phyloP scores from a whole-genome alignment of 2,113 vertebrate genomes.

The Phylloscopus trochilus region DNA sequence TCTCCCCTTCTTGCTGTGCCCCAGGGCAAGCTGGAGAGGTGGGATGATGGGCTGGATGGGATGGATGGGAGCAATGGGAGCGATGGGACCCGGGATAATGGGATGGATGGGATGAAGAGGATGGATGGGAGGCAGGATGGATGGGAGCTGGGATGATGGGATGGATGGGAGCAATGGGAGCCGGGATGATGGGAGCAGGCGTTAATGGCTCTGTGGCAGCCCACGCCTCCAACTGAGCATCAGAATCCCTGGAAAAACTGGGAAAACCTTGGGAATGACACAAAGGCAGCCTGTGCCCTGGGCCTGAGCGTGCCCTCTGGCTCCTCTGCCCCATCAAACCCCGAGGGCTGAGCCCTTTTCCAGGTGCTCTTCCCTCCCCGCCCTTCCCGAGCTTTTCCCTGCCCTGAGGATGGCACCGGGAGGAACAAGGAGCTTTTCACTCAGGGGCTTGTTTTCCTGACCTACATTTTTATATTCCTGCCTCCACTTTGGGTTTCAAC shows the following conservation, averaged over 20 bases:
- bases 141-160: no score
- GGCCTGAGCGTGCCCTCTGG: neutral
- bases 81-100: no score
- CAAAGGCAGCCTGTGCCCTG: neutral
- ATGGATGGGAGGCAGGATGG: no score
- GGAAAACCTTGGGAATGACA: neutral
- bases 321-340: neutral
- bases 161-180: no score
- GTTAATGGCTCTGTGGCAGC: no score
- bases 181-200: neutral
- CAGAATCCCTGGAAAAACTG: neutral
- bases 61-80: no score
- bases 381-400: neutral
- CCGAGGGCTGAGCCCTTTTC: neutral
- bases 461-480: conserved; percentile 28
- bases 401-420: neutral
- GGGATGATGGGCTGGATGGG: no score
- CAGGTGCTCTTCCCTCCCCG: neutral
- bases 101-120: no score
- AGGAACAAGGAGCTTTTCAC: conserved; percentile 52
- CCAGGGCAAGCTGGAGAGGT: no score
- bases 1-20: neutral
- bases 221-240: no score
- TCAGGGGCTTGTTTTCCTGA: neutral
- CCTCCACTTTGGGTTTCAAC: neutral